Percentiles rank a stretch among this genome's conserved stretches.
Conservation (phyloP, 2,113 vertebrate species). For the Laticauda laticaudata region DNA sequence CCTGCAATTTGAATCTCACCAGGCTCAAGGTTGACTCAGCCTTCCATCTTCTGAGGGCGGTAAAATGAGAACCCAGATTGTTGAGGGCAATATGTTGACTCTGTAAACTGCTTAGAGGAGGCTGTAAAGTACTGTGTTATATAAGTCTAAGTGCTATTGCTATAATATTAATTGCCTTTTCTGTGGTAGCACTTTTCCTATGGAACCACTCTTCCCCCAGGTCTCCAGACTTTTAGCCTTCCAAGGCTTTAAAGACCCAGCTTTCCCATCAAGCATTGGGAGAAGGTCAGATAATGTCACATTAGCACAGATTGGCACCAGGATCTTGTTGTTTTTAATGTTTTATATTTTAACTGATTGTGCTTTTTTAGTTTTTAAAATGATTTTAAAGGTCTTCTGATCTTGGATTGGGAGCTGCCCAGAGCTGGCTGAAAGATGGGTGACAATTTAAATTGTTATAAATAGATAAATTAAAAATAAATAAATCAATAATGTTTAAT, state of each 20-base stretch:
- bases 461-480: background rate
- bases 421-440: background rate
- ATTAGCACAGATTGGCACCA: background rate
- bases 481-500: background rate
- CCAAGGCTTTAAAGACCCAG: too few relatives aligned
- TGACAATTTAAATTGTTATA: background rate
- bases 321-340: background rate
- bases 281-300: background rate
- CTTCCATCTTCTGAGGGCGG: too few relatives aligned
- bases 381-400: background rate
- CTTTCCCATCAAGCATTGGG: background rate
- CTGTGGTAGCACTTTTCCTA: background rate
- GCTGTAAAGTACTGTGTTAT: too few relatives aligned
- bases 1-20: too few relatives aligned
- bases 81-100: too few relatives aligned
- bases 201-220: too few relatives aligned
- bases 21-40: too few relatives aligned
- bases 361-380: background rate
- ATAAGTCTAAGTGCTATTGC: too few relatives aligned
- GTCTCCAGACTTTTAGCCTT: too few relatives aligned
- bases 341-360: background rate
- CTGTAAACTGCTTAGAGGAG: too few relatives aligned
- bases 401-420: background rate
- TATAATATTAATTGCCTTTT: background rate
- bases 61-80: too few relatives aligned